Percentiles rank a stretch among this genome's conserved stretches.
These are phyloP conservation scores for Ellobius talpinus DNA, from an alignment of 2,113 vertebrate species.

Conservation along the genomic window DNA sequence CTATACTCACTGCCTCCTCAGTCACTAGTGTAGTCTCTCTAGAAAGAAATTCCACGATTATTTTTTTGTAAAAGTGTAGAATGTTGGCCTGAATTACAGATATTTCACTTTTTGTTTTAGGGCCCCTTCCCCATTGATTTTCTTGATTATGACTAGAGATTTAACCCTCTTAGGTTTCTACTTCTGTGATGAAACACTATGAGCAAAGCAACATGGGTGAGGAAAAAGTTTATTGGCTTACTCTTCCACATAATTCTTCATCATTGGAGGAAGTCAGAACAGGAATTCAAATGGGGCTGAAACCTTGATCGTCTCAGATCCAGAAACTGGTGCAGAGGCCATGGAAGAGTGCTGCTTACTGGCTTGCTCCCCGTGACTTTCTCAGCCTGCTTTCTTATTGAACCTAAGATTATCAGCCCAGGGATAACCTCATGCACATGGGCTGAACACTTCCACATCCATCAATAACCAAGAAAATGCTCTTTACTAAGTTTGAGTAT, in stretches of 20 bases:
- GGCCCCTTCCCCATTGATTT: neutral
- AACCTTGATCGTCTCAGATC: neutral
- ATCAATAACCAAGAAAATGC: neutral
- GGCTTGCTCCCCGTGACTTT: too few relatives aligned
- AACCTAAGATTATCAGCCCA: neutral
- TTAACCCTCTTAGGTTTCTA: neutral
- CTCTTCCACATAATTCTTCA: neutral
- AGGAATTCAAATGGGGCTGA: neutral
- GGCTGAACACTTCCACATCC: neutral
- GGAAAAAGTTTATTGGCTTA: neutral
- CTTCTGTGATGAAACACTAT: neutral
- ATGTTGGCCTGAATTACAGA: neutral
- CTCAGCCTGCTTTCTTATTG: too few relatives aligned
- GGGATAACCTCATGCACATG: neutral
- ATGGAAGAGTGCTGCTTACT: neutral
- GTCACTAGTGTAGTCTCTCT: neutral
- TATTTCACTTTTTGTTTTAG: neutral
- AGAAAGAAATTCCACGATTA: neutral
- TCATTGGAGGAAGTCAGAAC: neutral
- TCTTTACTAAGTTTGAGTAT: too few relatives aligned
- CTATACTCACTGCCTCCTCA: neutral
- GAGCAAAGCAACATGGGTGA: neutral
- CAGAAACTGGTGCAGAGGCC: neutral
- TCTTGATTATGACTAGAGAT: neutral
- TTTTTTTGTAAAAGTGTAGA: neutral